A percentile compares a stretch with the other conserved stretches of the same genome.
Evolutionary conservation across 2,797 vertebrate species (phyloP).

Genomic region (Tauraco hartlaubi): DNA sequence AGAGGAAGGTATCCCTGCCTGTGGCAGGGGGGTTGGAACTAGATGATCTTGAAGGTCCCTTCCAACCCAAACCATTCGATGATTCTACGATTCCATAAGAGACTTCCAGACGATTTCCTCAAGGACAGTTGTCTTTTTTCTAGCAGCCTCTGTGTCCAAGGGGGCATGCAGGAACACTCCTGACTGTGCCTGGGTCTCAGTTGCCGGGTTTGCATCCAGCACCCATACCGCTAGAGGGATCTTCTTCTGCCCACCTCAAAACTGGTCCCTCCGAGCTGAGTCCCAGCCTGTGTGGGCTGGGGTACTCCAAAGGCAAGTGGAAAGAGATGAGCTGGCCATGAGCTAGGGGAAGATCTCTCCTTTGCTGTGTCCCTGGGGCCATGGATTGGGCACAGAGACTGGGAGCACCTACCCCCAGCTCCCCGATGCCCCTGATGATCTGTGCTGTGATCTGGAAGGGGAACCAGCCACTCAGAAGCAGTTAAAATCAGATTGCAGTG

Average conservation of each 20-base stretch:
- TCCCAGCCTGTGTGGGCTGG: neutral
- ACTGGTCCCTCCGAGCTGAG: neutral
- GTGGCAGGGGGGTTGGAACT: no score
- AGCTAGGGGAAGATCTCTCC: neutral
- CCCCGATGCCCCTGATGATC: neutral
- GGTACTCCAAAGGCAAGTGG: neutral
- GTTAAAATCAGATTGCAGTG: conserved; percentile 34
- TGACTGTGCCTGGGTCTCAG: neutral
- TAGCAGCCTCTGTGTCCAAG: neutral
- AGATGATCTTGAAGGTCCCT: no score
- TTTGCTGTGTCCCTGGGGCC: neutral
- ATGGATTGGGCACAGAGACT: neutral
- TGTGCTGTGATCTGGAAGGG: neutral
- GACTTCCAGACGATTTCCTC: neutral
- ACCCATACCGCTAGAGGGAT: neutral
- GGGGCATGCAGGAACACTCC: neutral
- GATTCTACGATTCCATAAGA: no score
- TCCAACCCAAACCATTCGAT: no score
- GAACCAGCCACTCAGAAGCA: neutral
- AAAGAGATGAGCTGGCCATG: neutral
- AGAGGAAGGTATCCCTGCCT: no score
- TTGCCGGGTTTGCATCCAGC: neutral
- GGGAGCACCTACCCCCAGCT: neutral
- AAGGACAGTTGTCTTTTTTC: neutral
- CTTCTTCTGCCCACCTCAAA: neutral